These are phyloP conservation scores for Micronycteris hirsuta DNA, from an alignment of 2,113 vertebrate genomes.

Conservation along the genomic window DNA sequence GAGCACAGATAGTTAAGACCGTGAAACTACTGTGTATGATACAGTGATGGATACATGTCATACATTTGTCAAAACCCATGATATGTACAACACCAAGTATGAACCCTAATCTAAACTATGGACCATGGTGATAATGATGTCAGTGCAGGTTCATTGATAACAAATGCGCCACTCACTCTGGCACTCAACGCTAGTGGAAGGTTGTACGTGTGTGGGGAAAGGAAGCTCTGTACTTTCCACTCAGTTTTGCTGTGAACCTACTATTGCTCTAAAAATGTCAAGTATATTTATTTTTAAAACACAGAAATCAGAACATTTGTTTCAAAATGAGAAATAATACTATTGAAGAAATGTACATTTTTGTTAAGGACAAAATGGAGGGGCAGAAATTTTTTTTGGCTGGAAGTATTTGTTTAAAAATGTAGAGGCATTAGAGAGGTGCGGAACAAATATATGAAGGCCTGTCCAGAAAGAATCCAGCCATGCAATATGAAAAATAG, in stretches of 20 bases:
- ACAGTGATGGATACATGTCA: too few species aligned
- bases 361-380: neutral
- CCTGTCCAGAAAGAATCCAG: too few species aligned
- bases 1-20: neutral
- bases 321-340: neutral
- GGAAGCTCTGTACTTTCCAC: neutral
- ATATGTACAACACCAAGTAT: neutral
- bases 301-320: neutral
- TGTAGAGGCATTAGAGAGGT: neutral
- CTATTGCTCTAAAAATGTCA: neutral
- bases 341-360: neutral
- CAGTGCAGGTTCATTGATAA: neutral
- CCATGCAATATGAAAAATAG: too few species aligned
- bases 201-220: neutral
- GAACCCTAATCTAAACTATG: neutral
- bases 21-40: too few species aligned
- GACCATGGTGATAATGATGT: neutral
- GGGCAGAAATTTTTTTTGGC: neutral
- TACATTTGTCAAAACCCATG: neutral
- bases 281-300: neutral
- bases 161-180: neutral
- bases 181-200: neutral
- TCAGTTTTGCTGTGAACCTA: neutral
- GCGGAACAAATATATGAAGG: neutral
- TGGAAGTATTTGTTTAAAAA: neutral